These are phyloP conservation scores for Metallyticus violacea DNA, from an alignment of 2,888 invertebrate genomes.

Conservation along the genomic window DNA sequence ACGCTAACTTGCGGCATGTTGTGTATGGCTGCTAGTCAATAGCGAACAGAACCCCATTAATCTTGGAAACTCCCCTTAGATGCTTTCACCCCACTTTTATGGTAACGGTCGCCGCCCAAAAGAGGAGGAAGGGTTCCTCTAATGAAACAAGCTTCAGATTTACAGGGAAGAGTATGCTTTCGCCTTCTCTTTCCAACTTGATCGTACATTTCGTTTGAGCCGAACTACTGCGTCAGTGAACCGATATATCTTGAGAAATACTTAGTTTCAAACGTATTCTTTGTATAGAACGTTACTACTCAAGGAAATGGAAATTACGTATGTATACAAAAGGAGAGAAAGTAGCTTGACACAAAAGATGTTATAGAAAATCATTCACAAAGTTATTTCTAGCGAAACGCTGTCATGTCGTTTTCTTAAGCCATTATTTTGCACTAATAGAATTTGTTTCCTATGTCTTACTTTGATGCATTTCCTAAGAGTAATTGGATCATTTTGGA, in stretches of 20 bases:
- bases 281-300: neutral
- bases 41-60: neutral
- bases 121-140: neutral
- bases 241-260: constrained; percentile 23
- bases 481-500: neutral
- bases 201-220: neutral
- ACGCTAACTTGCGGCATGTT: neutral
- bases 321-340: neutral
- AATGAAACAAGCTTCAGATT: constrained; percentile 14
- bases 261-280: constrained; percentile 17
- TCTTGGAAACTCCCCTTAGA: neutral
- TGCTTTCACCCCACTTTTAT: neutral
- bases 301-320: neutral
- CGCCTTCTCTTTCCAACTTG: no score
- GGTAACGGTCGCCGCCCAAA: neutral
- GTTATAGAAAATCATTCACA: constrained; percentile 8
- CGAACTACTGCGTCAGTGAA: constrained; percentile 13
- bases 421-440: neutral
- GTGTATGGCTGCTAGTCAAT: neutral
- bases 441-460: neutral
- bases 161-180: neutral
- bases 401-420: neutral
- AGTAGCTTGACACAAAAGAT: neutral
- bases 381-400: neutral
- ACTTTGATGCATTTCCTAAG: neutral